Evolutionary conservation across 2,113 vertebrate genomes (phyloP).

Genomic region (Circaetus gallicus): DNA sequence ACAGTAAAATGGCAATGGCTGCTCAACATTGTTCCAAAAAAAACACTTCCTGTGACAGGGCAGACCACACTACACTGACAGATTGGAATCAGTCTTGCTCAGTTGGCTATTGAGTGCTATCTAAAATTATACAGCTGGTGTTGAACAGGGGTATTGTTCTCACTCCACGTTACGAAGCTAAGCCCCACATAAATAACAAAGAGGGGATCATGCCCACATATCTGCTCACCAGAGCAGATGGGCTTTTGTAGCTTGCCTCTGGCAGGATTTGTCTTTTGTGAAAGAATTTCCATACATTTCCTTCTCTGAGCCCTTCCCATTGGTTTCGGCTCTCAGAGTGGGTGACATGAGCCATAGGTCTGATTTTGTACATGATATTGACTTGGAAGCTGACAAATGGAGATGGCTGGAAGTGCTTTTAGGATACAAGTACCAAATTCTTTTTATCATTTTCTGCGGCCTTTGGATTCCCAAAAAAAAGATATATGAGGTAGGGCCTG

Average conservation of each 20-base stretch:
- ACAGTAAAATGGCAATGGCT: constrained; percentile 82
- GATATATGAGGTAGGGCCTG: background rate
- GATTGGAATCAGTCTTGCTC: constrained; percentile 78
- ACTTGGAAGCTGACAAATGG: background rate
- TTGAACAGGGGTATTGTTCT: constrained; percentile 69
- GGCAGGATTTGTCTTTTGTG: background rate
- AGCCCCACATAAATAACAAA: constrained; percentile 18
- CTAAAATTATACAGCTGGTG: constrained; percentile 74
- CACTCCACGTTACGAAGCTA: constrained; percentile 34
- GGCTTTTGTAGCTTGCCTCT: background rate
- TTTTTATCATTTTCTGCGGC: background rate
- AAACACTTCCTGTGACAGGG: constrained; percentile 80
- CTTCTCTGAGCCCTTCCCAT: background rate
- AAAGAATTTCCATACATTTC: constrained; percentile 7
- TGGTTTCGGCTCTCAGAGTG: background rate
- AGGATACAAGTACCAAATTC: background rate
- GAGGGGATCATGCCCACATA: background rate
- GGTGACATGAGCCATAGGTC: background rate
- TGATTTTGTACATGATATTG: background rate
- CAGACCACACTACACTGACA: constrained; percentile 82
- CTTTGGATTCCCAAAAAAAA: background rate
- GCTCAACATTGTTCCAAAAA: constrained; percentile 84
- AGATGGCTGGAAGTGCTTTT: background rate
- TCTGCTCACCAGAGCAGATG: background rate
- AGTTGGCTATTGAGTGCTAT: constrained; percentile 70